phyloP scores from a whole-genome alignment of 1,140 invertebrate species.

The Venturia canescens region DNA sequence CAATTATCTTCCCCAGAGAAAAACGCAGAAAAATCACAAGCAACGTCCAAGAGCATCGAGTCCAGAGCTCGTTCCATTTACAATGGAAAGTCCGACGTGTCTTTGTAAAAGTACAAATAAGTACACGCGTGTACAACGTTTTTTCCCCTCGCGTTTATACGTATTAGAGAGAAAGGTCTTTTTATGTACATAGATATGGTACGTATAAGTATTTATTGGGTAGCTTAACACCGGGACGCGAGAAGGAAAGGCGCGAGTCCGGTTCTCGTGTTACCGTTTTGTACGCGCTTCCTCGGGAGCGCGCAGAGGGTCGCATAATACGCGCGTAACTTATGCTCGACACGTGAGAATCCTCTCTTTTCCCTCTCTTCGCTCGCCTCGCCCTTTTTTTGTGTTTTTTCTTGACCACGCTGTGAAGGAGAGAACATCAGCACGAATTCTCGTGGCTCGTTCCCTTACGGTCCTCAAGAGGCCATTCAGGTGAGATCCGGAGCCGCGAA shows the following conservation, averaged over 20 bases:
- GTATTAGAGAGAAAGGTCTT: conserved; percentile 40
- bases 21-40: too few relatives aligned
- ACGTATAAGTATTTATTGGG: conserved; percentile 17
- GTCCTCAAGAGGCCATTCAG: conserved; percentile 35
- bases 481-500: conserved; percentile 23
- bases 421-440: conserved; percentile 12
- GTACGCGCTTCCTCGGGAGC: conserved; percentile 54
- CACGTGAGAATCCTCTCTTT: conserved; percentile 36
- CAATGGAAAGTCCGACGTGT: neutral
- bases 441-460: conserved; percentile 30
- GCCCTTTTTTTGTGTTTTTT: neutral
- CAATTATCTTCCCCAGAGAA: too few relatives aligned
- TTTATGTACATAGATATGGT: conserved; percentile 10
- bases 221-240: conserved; percentile 21
- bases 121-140: neutral
- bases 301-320: conserved; percentile 55
- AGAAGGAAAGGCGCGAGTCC: conserved; percentile 42
- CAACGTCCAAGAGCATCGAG: neutral
- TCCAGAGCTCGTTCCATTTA: neutral
- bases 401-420: conserved; percentile 7
- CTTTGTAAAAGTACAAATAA: neutral
- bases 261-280: conserved; percentile 65
- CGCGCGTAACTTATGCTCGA: conserved; percentile 60
- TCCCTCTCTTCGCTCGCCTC: neutral
- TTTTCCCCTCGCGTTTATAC: conserved; percentile 12